These are phyloP conservation scores for Dendrolimus punctatus DNA, from an alignment of 1,140 invertebrate species.

Conservation along the genomic window DNA sequence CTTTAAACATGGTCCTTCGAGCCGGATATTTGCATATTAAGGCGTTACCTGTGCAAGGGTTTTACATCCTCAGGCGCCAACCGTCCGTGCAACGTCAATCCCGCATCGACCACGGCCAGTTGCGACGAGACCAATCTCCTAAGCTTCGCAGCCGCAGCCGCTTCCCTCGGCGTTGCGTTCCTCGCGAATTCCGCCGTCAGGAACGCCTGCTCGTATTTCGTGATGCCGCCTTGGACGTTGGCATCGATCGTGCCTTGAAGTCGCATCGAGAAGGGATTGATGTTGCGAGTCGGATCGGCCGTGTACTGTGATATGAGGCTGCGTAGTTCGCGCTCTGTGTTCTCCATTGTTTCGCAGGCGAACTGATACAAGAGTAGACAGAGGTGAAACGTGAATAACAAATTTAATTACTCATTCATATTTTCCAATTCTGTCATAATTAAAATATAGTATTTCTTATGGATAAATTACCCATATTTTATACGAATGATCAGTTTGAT, in stretches of 20 bases:
- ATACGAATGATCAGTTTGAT: no score
- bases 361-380: conserved; percentile 74
- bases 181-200: conserved; percentile 84
- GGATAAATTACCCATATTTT: no score
- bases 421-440: no score
- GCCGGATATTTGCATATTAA: not conserved
- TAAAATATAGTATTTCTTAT: no score
- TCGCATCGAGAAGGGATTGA: conserved; percentile 94
- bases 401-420: no score
- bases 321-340: conserved; percentile 87
- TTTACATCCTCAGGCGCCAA: conserved; percentile 87
- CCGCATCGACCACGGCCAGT: conserved; percentile 85
- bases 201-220: conserved; percentile 95
- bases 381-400: not conserved
- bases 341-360: conserved; percentile 95
- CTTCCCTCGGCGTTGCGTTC: conserved; percentile 75
- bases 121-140: conserved; percentile 85
- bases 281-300: conserved; percentile 83
- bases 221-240: conserved; percentile 96
- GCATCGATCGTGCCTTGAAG: conserved; percentile 95
- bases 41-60: conserved; percentile 82
- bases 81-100: conserved; percentile 85
- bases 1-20: not conserved
- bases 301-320: conserved; percentile 85
- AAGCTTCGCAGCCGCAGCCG: conserved; percentile 82